Conservation (phyloP, 2,113 vertebrate genomes). For the Pogona vitticeps region DNA sequence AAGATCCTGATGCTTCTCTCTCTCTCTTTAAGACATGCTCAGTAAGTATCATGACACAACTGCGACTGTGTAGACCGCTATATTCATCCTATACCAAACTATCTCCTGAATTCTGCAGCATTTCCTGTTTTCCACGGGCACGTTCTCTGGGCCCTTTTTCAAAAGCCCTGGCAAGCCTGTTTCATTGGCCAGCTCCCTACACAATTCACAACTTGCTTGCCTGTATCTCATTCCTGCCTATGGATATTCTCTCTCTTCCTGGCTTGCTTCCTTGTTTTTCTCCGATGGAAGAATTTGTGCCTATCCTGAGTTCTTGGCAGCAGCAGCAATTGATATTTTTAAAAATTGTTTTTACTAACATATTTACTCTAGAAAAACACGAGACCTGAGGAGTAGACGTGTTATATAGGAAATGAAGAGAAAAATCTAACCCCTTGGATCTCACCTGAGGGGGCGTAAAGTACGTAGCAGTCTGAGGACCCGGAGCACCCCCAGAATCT, state of each 20-base stretch:
- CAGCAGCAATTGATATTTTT: not conserved
- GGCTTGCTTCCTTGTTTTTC: not conserved
- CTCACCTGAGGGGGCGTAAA: conserved; percentile 92
- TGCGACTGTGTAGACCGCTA: too few relatives aligned
- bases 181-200: not conserved
- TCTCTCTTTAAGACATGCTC: not conserved
- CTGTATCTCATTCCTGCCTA: not conserved
- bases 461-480: conserved; percentile 92
- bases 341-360: conserved; percentile 17
- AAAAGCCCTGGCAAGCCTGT: not conserved
- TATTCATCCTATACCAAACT: too few relatives aligned
- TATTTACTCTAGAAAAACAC: not conserved
- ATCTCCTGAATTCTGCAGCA: not conserved
- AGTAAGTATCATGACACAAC: not conserved
- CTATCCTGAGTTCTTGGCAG: conserved; percentile 30
- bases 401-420: rapidly evolving
- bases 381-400: not conserved
- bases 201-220: not conserved
- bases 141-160: not conserved
- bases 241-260: not conserved
- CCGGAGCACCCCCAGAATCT: conserved; percentile 94
- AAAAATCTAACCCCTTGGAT: rapidly evolving
- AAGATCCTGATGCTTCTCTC: not conserved
- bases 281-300: not conserved
- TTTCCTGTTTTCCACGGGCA: not conserved